Base-by-base conservation (phyloP, 2,797 vertebrate species). In the Stomatorhinus walkeri region DNA sequence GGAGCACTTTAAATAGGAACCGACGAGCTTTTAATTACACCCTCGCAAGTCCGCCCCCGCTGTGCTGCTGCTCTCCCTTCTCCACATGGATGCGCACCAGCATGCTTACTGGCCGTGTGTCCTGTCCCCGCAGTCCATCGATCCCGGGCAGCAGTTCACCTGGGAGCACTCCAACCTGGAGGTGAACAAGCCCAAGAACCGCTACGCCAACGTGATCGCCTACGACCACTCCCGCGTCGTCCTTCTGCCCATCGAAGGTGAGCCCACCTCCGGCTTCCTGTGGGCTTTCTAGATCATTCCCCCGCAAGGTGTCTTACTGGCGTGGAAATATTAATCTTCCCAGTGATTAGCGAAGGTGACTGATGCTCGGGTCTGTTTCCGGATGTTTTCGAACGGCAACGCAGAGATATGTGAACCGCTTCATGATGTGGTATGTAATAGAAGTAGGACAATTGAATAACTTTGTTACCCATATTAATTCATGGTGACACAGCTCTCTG, bases 81-180 rank as follows among this genome's bases (percentile, higher is more conserved):
- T 32, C 85, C 28, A 36, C 16, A 28, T 22, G 36, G 76, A 81
- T 9, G 16, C 40, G 40, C 40, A 46, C 40, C 76, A 81, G 49
- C 46, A 0, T 51, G 40, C n/a, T 51, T 1, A 24, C 81, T 22
- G n/a, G 46, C 81, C 22, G 12, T n/a, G 19, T 76, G 68, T 59
- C 32, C 36, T 5, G 22, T 14, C 14, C 40, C 88, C n/a, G 3
- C 48, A 89, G 88, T 99, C 98, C 87, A 97, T 99, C 1, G 98
- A 99, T 90, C 98, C 98, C 0, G 97, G 98, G 52, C 98, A 99
- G 95, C 98, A 99, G 94, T 99, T 99, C 94, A 99, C 98, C 0
- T 99, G 98, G 98, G 98, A 99, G 56, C 97, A 99, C 87, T 99
- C 98, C 9, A 99, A 99, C 95, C 96, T 99, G 85, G 98, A 99